These are phyloP conservation scores for Dendrocincla fuliginosa DNA, from an alignment of 2,797 vertebrate species.

Conservation along the genomic window DNA sequence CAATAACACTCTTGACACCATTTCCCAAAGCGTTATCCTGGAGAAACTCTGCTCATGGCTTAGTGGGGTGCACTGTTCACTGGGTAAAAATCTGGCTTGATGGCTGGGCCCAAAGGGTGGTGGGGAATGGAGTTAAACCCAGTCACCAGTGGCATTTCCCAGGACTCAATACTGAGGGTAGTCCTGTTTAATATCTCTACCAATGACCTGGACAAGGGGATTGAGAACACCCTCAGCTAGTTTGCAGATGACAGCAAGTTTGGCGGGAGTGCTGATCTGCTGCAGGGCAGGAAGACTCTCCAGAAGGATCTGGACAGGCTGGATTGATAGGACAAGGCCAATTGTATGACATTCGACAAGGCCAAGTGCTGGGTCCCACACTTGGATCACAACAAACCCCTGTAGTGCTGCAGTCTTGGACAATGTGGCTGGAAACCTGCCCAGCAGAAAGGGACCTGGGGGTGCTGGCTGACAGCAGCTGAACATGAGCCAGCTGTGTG, in stretches of 20 bases:
- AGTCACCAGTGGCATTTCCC: fast-evolving
- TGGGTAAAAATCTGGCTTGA: not conserved
- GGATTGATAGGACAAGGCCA: not conserved
- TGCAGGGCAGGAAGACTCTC: not conserved
- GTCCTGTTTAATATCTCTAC: fast-evolving
- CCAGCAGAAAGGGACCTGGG: fast-evolving
- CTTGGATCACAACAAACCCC: not conserved
- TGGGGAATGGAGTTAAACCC: not conserved
- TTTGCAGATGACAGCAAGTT: not conserved
- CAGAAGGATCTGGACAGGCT: not conserved
- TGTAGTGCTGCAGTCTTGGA: fast-evolving
- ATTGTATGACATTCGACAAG: not conserved
- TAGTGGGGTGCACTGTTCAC: not conserved
- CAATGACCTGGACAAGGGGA: not conserved
- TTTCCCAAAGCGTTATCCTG: not conserved
- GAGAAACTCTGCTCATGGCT: not conserved
- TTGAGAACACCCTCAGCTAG: not conserved
- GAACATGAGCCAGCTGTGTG: fast-evolving
- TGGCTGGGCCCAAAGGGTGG: not conserved
- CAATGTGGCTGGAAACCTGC: not conserved
- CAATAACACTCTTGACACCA: not conserved
- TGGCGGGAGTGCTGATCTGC: not conserved
- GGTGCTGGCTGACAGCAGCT: fast-evolving
- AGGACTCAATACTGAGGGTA: not conserved
- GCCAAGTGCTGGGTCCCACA: not conserved